These are phyloP conservation scores for Yasuhikotakia modesta DNA, from an alignment of 2,797 vertebrate genomes.

Conservation along the genomic window DNA sequence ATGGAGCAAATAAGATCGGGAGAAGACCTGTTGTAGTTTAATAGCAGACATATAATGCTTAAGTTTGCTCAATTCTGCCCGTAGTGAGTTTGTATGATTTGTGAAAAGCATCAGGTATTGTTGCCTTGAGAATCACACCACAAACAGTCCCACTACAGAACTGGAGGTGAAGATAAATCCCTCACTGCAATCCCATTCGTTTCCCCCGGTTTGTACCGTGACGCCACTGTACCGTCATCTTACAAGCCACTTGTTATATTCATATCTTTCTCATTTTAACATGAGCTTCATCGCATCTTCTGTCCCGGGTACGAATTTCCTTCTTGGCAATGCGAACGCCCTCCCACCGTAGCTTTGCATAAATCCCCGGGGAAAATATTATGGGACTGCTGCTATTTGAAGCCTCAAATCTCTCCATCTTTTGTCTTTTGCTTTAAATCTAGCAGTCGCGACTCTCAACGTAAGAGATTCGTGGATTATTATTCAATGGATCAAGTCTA, in stretches of 20 bases:
- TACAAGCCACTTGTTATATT: conserved; percentile 65
- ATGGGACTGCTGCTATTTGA: conserved; percentile 16
- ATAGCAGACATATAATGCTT: neutral
- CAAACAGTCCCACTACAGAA: conserved; percentile 25
- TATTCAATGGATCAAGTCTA: neutral
- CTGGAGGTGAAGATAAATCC: conserved; percentile 25
- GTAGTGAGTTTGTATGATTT: neutral
- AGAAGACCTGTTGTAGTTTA: neutral
- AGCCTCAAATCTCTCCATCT: neutral
- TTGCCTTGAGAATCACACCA: conserved; percentile 13
- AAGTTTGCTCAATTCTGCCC: neutral
- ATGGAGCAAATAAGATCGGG: neutral
- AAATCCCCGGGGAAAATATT: conserved; percentile 24
- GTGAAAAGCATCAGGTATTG: neutral
- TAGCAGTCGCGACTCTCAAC: neutral
- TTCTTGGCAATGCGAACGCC: conserved; percentile 53
- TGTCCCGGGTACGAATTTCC: conserved; percentile 68
- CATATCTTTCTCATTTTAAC: conserved; percentile 73
- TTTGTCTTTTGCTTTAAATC: neutral
- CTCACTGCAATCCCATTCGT: conserved; percentile 68
- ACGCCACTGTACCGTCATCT: conserved; percentile 78
- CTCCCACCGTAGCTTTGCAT: conserved; percentile 52
- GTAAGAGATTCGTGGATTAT: neutral
- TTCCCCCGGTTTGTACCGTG: conserved; percentile 76
- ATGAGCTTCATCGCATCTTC: conserved; percentile 67